These are phyloP conservation scores for Passerculus sandwichensis DNA, from an alignment of 2,797 vertebrate genomes.

Conservation along the genomic window DNA sequence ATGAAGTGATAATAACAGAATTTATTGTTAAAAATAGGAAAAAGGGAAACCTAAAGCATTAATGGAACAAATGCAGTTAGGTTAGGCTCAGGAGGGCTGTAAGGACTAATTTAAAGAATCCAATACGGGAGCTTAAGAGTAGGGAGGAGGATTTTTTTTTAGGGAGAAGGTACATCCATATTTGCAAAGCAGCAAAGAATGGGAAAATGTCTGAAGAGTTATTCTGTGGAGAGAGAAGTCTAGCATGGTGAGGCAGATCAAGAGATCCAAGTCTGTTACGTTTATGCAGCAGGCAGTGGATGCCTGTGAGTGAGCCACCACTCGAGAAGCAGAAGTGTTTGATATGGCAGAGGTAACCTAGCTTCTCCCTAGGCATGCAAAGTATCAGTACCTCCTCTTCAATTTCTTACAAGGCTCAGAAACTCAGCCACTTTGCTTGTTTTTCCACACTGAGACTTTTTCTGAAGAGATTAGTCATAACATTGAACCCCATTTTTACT, in stretches of 20 bases:
- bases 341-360: not conserved
- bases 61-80: not conserved
- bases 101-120: not conserved
- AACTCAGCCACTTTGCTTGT: not conserved
- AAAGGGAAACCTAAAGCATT: not conserved
- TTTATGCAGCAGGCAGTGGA: not conserved
- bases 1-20: not conserved
- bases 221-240: not conserved
- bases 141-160: not conserved
- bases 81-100: not conserved
- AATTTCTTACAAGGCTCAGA: not conserved
- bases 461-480: not conserved
- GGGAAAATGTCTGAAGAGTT: not conserved
- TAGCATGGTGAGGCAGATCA: not conserved
- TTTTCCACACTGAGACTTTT: not conserved
- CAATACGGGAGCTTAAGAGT: not conserved
- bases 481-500: not conserved
- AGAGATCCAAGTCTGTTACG: not conserved
- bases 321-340: not conserved
- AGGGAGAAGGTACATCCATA: not conserved
- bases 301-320: not conserved
- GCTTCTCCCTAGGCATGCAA: not conserved
- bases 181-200: not conserved
- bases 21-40: fast-evolving
- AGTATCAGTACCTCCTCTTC: not conserved